These are phyloP conservation scores for Eurytoma californica DNA, from an alignment of 2,888 invertebrate species.

Conservation along the genomic window DNA sequence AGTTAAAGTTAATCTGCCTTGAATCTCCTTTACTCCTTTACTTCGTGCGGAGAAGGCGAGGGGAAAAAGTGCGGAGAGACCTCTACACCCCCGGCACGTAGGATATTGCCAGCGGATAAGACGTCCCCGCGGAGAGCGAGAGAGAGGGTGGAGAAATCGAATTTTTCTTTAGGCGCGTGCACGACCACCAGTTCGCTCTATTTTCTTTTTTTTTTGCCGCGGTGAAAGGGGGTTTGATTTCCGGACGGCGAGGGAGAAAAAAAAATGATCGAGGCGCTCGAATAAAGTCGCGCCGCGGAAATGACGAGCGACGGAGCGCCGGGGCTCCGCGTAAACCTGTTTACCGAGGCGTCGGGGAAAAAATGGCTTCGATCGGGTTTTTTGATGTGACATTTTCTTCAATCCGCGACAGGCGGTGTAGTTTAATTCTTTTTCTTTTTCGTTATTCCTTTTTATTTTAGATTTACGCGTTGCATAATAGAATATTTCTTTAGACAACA, in stretches of 20 bases:
- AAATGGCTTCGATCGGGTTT: too few species aligned
- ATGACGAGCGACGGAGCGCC: neutral
- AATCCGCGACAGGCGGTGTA: too few species aligned
- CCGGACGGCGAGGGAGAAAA: constrained; percentile 4
- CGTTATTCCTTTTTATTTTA: too few species aligned
- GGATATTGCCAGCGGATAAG: constrained; percentile 7
- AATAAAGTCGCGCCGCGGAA: constrained; percentile 16
- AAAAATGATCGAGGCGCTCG: neutral
- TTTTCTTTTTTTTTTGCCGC: neutral
- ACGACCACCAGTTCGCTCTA: neutral
- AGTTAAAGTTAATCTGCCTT: too few species aligned
- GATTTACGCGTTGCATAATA: too few species aligned
- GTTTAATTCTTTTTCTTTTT: too few species aligned
- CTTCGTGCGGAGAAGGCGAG: too few species aligned
- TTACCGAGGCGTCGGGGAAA: too few species aligned
- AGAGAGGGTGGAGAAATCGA: neutral
- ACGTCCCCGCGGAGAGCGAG: neutral
- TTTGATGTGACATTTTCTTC: too few species aligned
- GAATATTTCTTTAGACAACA: too few species aligned
- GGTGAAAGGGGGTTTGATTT: constrained; percentile 6
- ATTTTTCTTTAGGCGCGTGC: constrained; percentile 14
- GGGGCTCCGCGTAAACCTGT: neutral
- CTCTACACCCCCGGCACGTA: neutral
- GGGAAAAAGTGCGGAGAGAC: neutral
- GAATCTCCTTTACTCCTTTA: too few species aligned